phyloP scores from a whole-genome alignment of 64 coral and sea anemone species.

The Stichodactyla mertensii region DNA sequence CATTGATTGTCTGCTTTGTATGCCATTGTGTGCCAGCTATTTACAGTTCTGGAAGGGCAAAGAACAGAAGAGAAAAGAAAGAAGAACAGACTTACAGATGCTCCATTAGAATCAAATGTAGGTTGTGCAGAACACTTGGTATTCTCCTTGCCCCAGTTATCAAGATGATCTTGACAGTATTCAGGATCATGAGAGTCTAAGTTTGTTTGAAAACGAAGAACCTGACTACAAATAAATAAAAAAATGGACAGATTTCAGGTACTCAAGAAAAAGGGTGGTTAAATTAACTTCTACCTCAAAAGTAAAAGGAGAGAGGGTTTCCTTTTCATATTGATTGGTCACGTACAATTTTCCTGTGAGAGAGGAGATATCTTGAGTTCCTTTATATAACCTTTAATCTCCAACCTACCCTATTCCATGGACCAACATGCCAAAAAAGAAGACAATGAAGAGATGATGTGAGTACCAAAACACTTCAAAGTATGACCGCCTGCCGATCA shows the following conservation, averaged over 20 bases:
- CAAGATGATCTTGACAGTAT: slow-evolving; percentile 17
- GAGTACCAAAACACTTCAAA: slow-evolving; percentile 97
- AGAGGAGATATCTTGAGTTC: too few relatives aligned
- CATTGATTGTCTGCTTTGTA: too few relatives aligned
- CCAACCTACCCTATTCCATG: slow-evolving; percentile 63
- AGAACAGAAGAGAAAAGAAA: too few relatives aligned
- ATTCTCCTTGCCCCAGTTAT: background rate
- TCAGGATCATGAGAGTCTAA: slow-evolving; percentile 63
- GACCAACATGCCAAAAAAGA: slow-evolving; percentile 72
- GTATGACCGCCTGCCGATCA: slow-evolving; percentile 79
- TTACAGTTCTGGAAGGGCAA: too few relatives aligned
- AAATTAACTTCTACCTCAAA: too few relatives aligned
- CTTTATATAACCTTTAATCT: too few relatives aligned
- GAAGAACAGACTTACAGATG: slow-evolving; percentile 13
- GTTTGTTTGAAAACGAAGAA: slow-evolving; percentile 73
- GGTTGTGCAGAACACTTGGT: slow-evolving; percentile 22
- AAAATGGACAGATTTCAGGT: background rate
- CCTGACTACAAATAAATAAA: background rate
- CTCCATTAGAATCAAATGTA: slow-evolving; percentile 32
- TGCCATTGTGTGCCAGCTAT: too few relatives aligned
- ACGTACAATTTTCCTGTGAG: too few relatives aligned
- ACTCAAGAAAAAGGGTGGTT: background rate
- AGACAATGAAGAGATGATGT: slow-evolving; percentile 89
- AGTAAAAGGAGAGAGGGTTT: too few relatives aligned
- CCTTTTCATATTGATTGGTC: too few relatives aligned